Conservation (phyloP, 2,888 invertebrate genomes). For the Drosophila testacea region DNA sequence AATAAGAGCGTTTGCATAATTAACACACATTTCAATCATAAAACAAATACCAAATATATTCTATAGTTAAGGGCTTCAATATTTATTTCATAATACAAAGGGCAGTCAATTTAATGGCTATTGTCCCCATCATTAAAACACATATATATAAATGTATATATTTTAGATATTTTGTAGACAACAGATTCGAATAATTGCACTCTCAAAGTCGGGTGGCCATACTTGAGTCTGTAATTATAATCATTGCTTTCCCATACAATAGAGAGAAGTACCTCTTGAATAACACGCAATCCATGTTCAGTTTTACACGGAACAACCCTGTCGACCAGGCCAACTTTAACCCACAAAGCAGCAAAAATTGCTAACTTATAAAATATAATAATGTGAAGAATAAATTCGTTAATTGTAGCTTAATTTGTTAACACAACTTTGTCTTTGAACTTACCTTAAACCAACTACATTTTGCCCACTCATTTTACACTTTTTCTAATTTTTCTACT, state of each 20-base stretch:
- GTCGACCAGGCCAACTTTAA: background rate
- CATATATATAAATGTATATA: background rate
- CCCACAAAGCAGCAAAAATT: background rate
- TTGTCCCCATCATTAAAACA: constrained; percentile 14
- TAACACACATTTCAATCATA: constrained; percentile 86
- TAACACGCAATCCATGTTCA: constrained; percentile 53
- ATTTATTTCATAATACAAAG: constrained; percentile 26
- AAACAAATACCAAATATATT: constrained; percentile 76
- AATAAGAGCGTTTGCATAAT: constrained; percentile 65
- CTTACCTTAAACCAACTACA: constrained; percentile 13
- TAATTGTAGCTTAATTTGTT: constrained; percentile 1
- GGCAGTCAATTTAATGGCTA: constrained; percentile 63
- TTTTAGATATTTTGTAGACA: background rate
- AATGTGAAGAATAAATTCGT: background rate
- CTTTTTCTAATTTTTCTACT: background rate
- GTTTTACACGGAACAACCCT: background rate
- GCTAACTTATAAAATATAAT: background rate
- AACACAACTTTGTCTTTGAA: constrained; percentile 9
- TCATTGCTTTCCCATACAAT: constrained; percentile 53
- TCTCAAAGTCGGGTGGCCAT: constrained; percentile 61
- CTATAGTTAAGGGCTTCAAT: constrained; percentile 45
- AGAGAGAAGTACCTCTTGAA: constrained; percentile 50
- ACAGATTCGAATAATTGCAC: constrained; percentile 27
- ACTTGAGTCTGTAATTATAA: constrained; percentile 72
- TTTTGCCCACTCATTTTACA: constrained; percentile 6